Base-by-base conservation (phyloP, 1,140 invertebrate genomes). In the Ostrea edulis region DNA sequence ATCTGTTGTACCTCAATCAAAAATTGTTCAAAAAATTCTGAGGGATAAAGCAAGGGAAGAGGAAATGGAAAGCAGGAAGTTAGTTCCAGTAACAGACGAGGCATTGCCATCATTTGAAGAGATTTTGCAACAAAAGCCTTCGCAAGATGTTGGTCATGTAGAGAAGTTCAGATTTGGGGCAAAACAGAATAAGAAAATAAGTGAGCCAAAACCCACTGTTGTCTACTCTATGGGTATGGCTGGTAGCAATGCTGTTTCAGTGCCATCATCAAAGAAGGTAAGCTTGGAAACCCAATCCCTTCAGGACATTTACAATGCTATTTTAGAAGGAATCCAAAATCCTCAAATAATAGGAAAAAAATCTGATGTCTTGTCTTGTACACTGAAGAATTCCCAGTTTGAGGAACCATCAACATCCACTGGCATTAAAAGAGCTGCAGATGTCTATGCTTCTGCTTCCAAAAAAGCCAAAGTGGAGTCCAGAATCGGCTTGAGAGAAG, bases 401-500 rank as follows among this genome's bases (percentile, higher is more conserved):
- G 68, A 77, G 14, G 68, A 77, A 77, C 68, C 68, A 12, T 77
- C 68, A 8, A 77, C 68, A 29, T 77, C 68, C 68, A 77, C 25
- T 29, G 68, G 68, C 29, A 29, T 29, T 25, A 77, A 29, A 25
- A 25, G 29, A 35, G 68, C 68, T 4, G 68, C 29, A 35, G 68
- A 77, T 35, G 25, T 12, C 4, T 22, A 77, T 29, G 68, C 14
- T 29, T 14, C 68, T 77, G 25, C 25, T 77, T 25, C 29, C 25
- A 77, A 77, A 25, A 77, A 25, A 77, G 22, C 68, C 2, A 25
- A 25, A 25, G 12, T 77, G 22, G 68, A 35, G 25, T 11, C 8
- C 35, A 44, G 35, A 5, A 77, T 9, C 68, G 35, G 68, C 25
- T 22, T 25, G 25, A 77, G 29, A 17, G 68, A 77, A 14, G 68